A percentile compares a stretch with the other conserved stretches of the same genome.
phyloP scores from a whole-genome alignment of 1,140 invertebrate genomes.

The Spodoptera frugiperda region DNA sequence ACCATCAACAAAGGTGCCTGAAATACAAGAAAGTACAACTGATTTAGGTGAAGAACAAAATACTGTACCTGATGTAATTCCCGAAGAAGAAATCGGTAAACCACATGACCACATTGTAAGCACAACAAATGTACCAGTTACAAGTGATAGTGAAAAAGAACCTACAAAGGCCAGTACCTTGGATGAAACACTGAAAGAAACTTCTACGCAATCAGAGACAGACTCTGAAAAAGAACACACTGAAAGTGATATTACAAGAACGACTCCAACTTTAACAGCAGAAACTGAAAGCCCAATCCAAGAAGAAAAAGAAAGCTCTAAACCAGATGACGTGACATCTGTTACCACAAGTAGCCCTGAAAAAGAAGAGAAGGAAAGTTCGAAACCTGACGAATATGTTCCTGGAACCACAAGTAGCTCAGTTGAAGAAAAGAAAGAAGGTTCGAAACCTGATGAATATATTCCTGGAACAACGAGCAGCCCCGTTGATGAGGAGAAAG shows the following conservation, averaged over 20 bases:
- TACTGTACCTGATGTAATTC: slow-evolving; percentile 34
- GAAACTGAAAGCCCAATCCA: not conserved
- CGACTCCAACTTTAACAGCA: not conserved
- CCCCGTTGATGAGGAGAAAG: no score
- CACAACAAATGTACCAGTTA: not conserved
- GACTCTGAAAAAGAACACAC: slow-evolving; percentile 2
- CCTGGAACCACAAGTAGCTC: no score
- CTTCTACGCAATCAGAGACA: not conserved
- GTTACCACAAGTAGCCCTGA: no score
- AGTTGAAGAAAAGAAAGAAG: no score
- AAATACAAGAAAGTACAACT: slow-evolving; percentile 24
- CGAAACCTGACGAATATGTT: no score
- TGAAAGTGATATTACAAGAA: slow-evolving; percentile 3
- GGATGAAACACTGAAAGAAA: slow-evolving; percentile 24
- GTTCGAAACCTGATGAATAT: no score
- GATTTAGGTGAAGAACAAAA: slow-evolving; percentile 20
- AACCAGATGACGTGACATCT: not conserved
- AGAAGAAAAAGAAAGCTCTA: not conserved
- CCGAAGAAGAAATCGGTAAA: slow-evolving; percentile 5
- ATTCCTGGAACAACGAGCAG: no score
- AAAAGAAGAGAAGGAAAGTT: no score
- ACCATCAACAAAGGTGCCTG: not conserved
- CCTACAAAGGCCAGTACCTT: not conserved
- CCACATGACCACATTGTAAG: slow-evolving; percentile 5
- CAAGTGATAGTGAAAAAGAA: slow-evolving; percentile 15